Evolutionary conservation across 2,888 invertebrate genomes (phyloP).

Genomic region (Lydus trimaculatus): DNA sequence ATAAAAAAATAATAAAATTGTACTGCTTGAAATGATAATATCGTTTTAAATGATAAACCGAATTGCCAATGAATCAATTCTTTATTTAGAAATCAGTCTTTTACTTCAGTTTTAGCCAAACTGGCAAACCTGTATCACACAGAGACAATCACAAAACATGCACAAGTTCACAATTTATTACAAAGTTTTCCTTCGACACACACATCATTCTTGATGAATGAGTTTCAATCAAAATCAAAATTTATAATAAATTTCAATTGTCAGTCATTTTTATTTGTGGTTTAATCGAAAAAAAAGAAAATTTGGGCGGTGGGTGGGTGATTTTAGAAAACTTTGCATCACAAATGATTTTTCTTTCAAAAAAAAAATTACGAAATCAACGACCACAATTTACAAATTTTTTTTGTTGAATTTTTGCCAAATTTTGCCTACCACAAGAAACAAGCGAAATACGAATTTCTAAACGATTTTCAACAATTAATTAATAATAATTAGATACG

Average conservation of each 20-base stretch:
- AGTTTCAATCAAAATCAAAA: background rate
- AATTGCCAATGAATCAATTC: conserved; percentile 21
- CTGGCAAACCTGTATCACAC: conserved; percentile 56
- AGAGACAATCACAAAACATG: conserved; percentile 57
- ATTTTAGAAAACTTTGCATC: conserved; percentile 29
- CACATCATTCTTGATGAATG: too few relatives aligned
- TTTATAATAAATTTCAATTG: conserved; percentile 1
- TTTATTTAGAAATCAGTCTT: conserved; percentile 59
- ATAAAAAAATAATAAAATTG: conserved; percentile 19
- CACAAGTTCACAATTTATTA: conserved; percentile 49
- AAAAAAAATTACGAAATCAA: conserved; percentile 32
- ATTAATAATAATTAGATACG: background rate
- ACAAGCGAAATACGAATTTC: conserved; percentile 9
- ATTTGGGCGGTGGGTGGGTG: too few relatives aligned
- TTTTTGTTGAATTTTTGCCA: conserved; percentile 12
- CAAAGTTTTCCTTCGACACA: conserved; percentile 34
- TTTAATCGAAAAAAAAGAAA: too few relatives aligned
- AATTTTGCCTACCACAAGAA: conserved; percentile 9
- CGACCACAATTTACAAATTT: conserved; percentile 40
- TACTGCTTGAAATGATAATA: conserved; percentile 19
- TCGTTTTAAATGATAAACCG: background rate
- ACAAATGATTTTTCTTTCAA: conserved; percentile 26
- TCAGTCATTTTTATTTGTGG: too few relatives aligned
- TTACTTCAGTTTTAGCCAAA: conserved; percentile 54
- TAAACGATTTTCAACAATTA: background rate